Evolutionary conservation across 2,113 vertebrate species (phyloP).

Genomic region (Trinectes maculatus): DNA sequence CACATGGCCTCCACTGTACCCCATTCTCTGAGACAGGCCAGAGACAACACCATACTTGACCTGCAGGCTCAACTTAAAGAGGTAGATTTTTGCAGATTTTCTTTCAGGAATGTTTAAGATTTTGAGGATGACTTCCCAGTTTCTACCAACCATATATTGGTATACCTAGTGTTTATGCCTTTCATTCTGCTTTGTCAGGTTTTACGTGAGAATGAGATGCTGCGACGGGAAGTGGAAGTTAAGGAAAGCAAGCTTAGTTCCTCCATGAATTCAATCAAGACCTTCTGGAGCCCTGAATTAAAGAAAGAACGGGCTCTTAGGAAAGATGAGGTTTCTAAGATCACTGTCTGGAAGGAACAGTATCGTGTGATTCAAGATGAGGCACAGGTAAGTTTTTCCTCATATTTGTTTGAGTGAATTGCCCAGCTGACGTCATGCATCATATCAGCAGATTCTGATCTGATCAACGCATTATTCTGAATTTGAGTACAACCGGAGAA

Average conservation of each 20-base stretch:
- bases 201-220: slow-evolving; percentile 91
- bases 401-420: neutral
- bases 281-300: slow-evolving; percentile 98
- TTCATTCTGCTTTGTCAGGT: slow-evolving; percentile 51
- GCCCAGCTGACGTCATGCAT: neutral
- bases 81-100: slow-evolving; percentile 69
- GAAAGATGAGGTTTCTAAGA: slow-evolving; percentile 97
- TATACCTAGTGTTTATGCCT: neutral
- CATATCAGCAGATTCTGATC: neutral
- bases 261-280: slow-evolving; percentile 99
- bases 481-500: neutral
- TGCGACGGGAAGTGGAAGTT: slow-evolving; percentile 94
- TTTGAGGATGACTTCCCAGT: neutral
- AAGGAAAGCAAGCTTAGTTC: slow-evolving; percentile 99
- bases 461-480: neutral
- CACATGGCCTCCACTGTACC: slow-evolving; percentile 97
- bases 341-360: slow-evolving; percentile 96
- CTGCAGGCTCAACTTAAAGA: slow-evolving; percentile 97
- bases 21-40: slow-evolving; percentile 94
- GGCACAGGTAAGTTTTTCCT: slow-evolving; percentile 86
- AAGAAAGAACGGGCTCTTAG: slow-evolving; percentile 96
- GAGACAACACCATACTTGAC: slow-evolving; percentile 97
- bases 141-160: neutral
- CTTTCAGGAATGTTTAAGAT: neutral
- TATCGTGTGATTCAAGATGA: slow-evolving; percentile 96